Base-by-base conservation (phyloP, 2,113 vertebrate species). In the Cisticola juncidis region DNA sequence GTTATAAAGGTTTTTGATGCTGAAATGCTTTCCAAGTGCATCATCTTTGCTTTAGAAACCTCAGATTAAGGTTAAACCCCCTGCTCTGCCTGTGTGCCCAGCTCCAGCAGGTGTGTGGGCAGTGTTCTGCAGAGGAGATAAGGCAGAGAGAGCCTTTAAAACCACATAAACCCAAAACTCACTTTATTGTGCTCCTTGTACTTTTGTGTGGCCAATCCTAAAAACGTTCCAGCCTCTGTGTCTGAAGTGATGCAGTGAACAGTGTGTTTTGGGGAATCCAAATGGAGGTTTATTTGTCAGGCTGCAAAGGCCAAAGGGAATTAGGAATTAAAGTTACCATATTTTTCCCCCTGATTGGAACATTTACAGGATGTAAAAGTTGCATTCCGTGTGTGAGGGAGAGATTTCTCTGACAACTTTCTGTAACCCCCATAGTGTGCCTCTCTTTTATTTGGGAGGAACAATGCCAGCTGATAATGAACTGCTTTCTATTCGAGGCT, bases 401-500 rank as follows among this genome's bases (percentile, higher is more conserved):
- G 70, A 83, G 48, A 89, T 51, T 96, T 93, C 95, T 86, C 77
- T 81, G 73, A 94, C 56, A 95, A 58, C 88, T 93, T 95, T 53
- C 66, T 86, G 94, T 78, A 95, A 78, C 29, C 97, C 90, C 89
- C 61, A 22, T 40, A 23, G 12, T 97, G 91, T 44, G 38, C 72
- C 81, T 86, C 81, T 72, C 78, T 96, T 96, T 96, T 97, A 97
- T 97, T 97, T 94, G 90, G 76, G 95, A 93, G 78, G 95, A 98
- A 97, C 86, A 97, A 95, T 97, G 94, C 90, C 96, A 95, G 9
- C 89, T 40, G 86, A 97, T 98, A 98, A 98, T 98, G 96, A 98
- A 97, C 97, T 97, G 60, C 97, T 98, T 98, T 97, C 96, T 97
- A 98, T 98, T 98, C 98, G 97, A 95, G 93, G 93, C 93, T 95